Evolutionary conservation across 1,140 invertebrate genomes (phyloP), one percentile per base, ranked within the genome.

Genomic region (Brachionus rubens): DNA sequence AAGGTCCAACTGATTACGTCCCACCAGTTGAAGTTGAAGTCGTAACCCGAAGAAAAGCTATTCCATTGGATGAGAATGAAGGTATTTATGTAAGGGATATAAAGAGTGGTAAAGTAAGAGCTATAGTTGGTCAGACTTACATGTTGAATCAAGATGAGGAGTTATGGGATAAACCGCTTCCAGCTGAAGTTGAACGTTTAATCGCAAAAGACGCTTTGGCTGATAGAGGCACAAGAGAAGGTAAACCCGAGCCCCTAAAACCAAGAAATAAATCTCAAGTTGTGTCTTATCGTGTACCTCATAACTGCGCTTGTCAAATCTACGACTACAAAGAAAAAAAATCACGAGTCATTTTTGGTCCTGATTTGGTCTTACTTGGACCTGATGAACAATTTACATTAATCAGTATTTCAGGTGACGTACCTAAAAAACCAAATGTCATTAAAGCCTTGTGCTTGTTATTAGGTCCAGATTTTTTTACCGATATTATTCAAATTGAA

Each of bases 301-400:
- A 87, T 79, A 87, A 87, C 82, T 86, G 86, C 5, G 86, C 86
- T 59, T 86, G 87, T 19, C 87, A 87, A 79, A 85, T 87, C 41
- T 87, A 87, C 81, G 86, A 87, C 80, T 87, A 86, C 78, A 87
- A 86, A 76, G 83, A 83, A 56, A 87, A 87, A 77, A 86, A 84
- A 79, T 85, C 86, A 6, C 81, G 86, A 56, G 86, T 87, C 78
- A 79, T 86, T 7, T 50, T 86, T 82, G 87, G 87, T 21, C 87
- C 87, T n/a, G 87, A 87, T 72, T 79, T 87, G 72, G 87, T 87
- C 2, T 87, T 87, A 86, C 78, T 87, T 16, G 82, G 82, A n/a
- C 87, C 87, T n/a, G 86, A 87, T 79, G 87, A 87, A 78, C 85
- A 87, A 77, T 87, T 87, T 79, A 87, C 87, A 28, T 84, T 85